A percentile compares a stretch with the other conserved stretches of the same genome.
These are phyloP conservation scores for Synanthedon formicaeformis DNA, from an alignment of 2,888 invertebrate genomes.

Conservation along the genomic window DNA sequence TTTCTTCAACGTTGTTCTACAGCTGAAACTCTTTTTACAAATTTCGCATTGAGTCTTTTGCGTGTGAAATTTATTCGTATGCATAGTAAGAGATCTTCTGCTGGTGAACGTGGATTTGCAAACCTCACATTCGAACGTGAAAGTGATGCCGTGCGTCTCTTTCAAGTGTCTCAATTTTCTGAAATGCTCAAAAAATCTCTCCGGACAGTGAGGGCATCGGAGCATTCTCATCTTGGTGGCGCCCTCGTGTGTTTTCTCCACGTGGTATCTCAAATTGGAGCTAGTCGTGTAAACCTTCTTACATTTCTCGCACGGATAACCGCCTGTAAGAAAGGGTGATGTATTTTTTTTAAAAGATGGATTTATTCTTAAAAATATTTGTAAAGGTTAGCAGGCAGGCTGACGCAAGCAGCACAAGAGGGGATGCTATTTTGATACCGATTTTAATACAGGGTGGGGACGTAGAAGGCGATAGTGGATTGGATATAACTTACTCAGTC, in stretches of 20 bases:
- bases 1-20: conserved; percentile 36
- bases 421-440: too few species aligned
- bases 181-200: conserved; percentile 46
- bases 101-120: conserved; percentile 40
- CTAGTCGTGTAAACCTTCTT: conserved; percentile 57
- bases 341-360: too few species aligned
- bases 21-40: conserved; percentile 60
- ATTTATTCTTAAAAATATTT: too few species aligned
- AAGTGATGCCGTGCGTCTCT: conserved; percentile 40
- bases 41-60: conserved; percentile 54
- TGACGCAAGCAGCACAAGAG: too few species aligned
- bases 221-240: conserved; percentile 35
- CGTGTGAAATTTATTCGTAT: conserved; percentile 44
- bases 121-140: conserved; percentile 38
- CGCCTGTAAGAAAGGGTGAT: not conserved
- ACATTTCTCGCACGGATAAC: conserved; percentile 42
- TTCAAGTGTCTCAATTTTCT: conserved; percentile 47
- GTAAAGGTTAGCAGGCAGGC: too few species aligned
- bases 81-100: conserved; percentile 38
- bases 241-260: conserved; percentile 41
- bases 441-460: too few species aligned
- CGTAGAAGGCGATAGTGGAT: too few species aligned
- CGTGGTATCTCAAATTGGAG: conserved; percentile 43
- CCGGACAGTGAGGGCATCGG: conserved; percentile 39
- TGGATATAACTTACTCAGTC: too few species aligned